These are phyloP conservation scores for Belgica antarctica DNA, from an alignment of 2,888 invertebrate genomes.

Conservation along the genomic window DNA sequence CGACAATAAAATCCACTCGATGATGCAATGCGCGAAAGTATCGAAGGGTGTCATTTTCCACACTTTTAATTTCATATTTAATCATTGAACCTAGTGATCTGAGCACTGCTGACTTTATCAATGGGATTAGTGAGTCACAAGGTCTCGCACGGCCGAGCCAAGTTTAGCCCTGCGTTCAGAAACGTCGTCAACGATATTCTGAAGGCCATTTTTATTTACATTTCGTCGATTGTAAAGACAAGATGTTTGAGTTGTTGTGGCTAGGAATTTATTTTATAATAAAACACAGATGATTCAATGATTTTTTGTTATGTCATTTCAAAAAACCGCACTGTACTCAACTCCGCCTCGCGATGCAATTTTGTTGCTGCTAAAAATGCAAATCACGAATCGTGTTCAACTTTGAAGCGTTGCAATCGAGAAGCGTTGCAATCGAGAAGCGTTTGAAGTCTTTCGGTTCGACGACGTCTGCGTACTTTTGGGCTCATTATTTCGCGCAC, in stretches of 20 bases:
- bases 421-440: neutral
- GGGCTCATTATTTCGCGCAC: neutral
- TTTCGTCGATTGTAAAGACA: constrained; percentile 12
- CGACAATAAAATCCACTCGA: neutral
- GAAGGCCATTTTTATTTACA: constrained; percentile 43
- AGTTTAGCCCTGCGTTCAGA: too few species aligned
- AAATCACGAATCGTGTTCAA: too few species aligned
- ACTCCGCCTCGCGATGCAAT: neutral
- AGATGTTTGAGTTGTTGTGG: neutral
- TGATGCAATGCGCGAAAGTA: constrained; percentile 8
- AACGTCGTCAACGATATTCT: too few species aligned
- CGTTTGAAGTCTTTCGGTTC: too few species aligned
- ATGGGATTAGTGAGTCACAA: too few species aligned
- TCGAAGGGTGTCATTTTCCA: constrained; percentile 39
- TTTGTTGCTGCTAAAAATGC: neutral
- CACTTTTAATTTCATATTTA: constrained; percentile 27
- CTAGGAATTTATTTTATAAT: constrained; percentile 23
- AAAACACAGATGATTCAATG: constrained; percentile 41
- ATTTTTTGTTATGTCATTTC: constrained; percentile 1
- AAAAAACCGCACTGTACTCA: neutral
- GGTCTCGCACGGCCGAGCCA: too few species aligned
- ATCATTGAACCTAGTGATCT: constrained; percentile 39
- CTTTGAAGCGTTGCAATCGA: neutral
- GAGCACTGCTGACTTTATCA: too few species aligned
- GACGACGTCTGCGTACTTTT: neutral